phyloP scores from a whole-genome alignment of 2,888 invertebrate species.

The Cheilosia variabilis region DNA sequence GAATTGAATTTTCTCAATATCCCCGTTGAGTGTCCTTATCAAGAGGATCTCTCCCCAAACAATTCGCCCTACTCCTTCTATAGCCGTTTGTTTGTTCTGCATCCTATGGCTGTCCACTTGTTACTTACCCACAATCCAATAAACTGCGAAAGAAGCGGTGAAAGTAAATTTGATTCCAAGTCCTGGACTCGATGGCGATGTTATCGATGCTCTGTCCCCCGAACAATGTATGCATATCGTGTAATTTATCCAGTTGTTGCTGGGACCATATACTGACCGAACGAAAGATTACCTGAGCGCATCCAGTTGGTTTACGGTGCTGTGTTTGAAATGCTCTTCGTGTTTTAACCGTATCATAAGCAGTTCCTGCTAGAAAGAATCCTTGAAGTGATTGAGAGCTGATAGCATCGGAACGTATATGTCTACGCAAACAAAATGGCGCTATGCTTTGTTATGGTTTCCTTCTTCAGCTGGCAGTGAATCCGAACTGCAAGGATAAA shows the following conservation, averaged over 20 bases:
- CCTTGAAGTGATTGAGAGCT: slow-evolving; percentile 63
- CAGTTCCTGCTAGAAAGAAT: slow-evolving; percentile 38
- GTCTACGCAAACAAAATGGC: slow-evolving; percentile 28
- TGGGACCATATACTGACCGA: slow-evolving; percentile 6
- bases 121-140: slow-evolving; percentile 35
- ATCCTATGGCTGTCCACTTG: slow-evolving; percentile 54
- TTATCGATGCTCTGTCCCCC: slow-evolving; percentile 48
- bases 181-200: slow-evolving; percentile 30
- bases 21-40: slow-evolving; percentile 38
- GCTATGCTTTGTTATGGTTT: neutral
- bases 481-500: slow-evolving; percentile 38
- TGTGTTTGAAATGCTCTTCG: slow-evolving; percentile 66
- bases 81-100: slow-evolving; percentile 51
- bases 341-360: slow-evolving; percentile 59
- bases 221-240: slow-evolving; percentile 67
- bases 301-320: neutral
- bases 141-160: neutral
- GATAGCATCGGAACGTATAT: slow-evolving; percentile 53
- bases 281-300: slow-evolving; percentile 36
- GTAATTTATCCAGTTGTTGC: slow-evolving; percentile 56
- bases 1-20: slow-evolving; percentile 64
- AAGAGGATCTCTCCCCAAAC: slow-evolving; percentile 16
- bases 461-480: neutral
- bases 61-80: neutral
- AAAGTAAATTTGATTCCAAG: slow-evolving; percentile 68